A percentile compares a stretch with the other conserved stretches of the same genome.
These are phyloP conservation scores for Torymus auratus DNA, from an alignment of 2,888 invertebrate genomes.

Conservation along the genomic window DNA sequence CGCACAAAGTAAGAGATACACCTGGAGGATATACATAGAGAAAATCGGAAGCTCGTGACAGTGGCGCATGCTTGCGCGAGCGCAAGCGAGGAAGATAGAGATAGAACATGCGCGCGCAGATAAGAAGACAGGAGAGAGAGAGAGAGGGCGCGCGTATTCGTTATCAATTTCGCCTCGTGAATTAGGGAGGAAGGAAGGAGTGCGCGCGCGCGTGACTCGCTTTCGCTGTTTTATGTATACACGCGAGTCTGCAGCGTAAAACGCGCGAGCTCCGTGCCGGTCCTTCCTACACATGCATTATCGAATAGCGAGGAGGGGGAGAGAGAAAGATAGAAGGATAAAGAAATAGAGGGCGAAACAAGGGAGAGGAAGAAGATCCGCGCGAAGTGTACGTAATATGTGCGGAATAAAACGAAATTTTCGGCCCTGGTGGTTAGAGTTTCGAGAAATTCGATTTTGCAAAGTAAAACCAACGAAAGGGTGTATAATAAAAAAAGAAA, in stretches of 20 bases:
- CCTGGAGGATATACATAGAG: background rate
- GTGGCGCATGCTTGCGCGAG: too few relatives aligned
- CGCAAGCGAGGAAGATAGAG: too few relatives aligned
- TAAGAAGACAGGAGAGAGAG: too few relatives aligned
- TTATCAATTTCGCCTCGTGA: constrained; percentile 36
- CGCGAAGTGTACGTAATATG: constrained; percentile 24
- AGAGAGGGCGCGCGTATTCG: background rate
- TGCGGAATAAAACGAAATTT: background rate
- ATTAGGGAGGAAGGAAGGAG: constrained; percentile 12
- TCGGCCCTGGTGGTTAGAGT: too few relatives aligned
- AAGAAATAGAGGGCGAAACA: background rate
- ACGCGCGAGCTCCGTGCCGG: background rate
- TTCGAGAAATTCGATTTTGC: too few relatives aligned
- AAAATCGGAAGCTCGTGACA: too few relatives aligned
- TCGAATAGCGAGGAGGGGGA: constrained; percentile 5
- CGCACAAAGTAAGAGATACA: too few relatives aligned
- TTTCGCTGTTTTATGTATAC: constrained; percentile 24
- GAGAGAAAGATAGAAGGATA: too few relatives aligned
- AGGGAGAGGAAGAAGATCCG: constrained; percentile 25
- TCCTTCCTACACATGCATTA: constrained; percentile 9
- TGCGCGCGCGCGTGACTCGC: constrained; percentile 21
- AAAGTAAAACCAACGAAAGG: too few relatives aligned
- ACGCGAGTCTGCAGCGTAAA: background rate
- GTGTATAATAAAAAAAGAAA: too few relatives aligned
- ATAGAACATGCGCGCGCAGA: too few relatives aligned